Evolutionary conservation across 2,888 invertebrate species (phyloP), one percentile per base, ranked within the genome.

Genomic region (Dynastes tityus): DNA sequence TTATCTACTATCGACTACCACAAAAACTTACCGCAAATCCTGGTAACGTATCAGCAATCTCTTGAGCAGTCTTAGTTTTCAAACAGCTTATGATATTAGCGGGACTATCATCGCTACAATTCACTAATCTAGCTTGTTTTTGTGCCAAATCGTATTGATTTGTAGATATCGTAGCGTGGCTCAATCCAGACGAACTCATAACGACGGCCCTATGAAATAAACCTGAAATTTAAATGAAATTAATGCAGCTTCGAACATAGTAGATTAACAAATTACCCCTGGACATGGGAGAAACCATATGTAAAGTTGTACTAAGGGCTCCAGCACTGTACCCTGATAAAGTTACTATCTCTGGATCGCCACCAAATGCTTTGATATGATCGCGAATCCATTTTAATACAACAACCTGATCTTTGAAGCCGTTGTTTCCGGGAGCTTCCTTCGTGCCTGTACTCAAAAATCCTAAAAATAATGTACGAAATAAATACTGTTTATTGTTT

Each of bases 321-420:
- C 91, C 90, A 1, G 89, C 88, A 80, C 90, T 89, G 87, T 91
- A 92, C 0, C 94, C 95, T 0, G 91, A 85, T 22, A 94, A 87
- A 0, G 94, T 94, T 0, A 95, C 92, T 0, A 89, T 88, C 80
- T 90, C 88, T 0, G 93, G 91, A 88, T 94, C 91, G 1, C 94
- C 95, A 0, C 94, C 94, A 84, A 94, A 95, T 0, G 91, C 88
- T 0, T 89, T 90, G 68, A 94, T 93, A 83, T 94, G 93, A 64
- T 91, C 85, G 84, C 91, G 90, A 0, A 94, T 88, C 94, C 94
- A 94, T 80, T 91, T 90, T 79, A 94, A 85, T 0, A 92, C 92
- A 2, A 89, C 87, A 1, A 94, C 94, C 87, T 94, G 94, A 87
- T 95, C 94, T 85, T 94, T 94, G 58, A 94, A 87, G 0, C 93